phyloP scores from a whole-genome alignment of 2,888 invertebrate genomes.

The Byasa hedistus region DNA sequence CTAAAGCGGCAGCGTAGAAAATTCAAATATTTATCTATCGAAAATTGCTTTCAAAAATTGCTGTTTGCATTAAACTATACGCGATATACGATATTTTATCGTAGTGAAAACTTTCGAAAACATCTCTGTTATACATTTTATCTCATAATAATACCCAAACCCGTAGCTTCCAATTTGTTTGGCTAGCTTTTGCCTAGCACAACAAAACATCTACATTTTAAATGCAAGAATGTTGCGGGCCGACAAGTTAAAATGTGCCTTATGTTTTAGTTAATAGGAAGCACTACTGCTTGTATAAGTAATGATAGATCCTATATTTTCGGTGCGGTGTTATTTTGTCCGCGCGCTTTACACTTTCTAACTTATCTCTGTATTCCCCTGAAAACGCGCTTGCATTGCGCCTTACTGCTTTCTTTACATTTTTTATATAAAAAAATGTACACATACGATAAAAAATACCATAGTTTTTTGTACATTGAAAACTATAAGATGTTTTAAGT shows the following conservation, averaged over 20 bases:
- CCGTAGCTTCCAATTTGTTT: constrained; percentile 62
- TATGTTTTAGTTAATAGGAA: background rate
- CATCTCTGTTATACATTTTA: constrained; percentile 2
- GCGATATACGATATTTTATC: background rate
- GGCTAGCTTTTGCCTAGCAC: constrained; percentile 73
- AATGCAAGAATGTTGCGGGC: constrained; percentile 52
- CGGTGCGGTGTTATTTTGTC: constrained; percentile 16
- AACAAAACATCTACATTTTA: constrained; percentile 68
- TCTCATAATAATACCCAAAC: background rate
- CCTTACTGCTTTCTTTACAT: constrained; percentile 12
- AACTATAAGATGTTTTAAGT: too few relatives aligned
- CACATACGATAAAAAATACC: background rate
- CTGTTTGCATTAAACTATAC: background rate
- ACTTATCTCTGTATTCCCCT: constrained; percentile 24
- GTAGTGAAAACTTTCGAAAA: background rate
- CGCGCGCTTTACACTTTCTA: constrained; percentile 26
- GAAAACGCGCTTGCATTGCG: constrained; percentile 15
- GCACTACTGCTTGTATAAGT: background rate
- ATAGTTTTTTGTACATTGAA: constrained; percentile 5
- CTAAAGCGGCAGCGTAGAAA: too few relatives aligned
- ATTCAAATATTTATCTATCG: background rate
- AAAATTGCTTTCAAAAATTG: background rate
- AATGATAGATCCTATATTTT: constrained; percentile 21
- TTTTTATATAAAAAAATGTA: background rate
- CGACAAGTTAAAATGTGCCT: constrained; percentile 8